phyloP scores from a whole-genome alignment of 2,797 vertebrate genomes.

The Odontamblyopus rebecca region DNA sequence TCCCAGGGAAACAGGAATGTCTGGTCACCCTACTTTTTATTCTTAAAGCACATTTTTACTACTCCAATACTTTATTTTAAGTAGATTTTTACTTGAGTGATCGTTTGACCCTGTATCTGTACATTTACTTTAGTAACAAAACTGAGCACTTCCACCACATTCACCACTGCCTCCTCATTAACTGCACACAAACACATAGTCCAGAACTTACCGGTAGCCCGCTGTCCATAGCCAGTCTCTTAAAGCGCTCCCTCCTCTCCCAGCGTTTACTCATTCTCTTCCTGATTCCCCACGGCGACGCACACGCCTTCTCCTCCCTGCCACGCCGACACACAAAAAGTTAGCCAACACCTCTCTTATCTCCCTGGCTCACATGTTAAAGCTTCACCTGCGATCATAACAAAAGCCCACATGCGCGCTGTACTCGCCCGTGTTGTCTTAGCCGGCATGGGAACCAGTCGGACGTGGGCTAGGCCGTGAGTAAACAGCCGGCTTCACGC shows the following conservation, averaged over 20 bases:
- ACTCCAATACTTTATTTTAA: too few species aligned
- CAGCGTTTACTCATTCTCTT: conserved; percentile 78
- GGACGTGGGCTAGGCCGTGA: conserved; percentile 68
- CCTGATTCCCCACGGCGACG: conserved; percentile 60
- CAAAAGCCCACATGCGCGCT: conserved; percentile 8
- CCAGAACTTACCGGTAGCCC: conserved; percentile 82
- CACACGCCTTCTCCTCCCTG: conserved; percentile 72
- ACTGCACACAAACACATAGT: background rate
- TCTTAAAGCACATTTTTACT: too few species aligned
- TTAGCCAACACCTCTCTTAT: conserved; percentile 50
- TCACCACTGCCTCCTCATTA: too few species aligned
- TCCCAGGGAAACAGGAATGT: too few species aligned
- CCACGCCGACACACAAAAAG: conserved; percentile 22
- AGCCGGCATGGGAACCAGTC: conserved; percentile 69
- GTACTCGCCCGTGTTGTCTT: conserved; percentile 61
- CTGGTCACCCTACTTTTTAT: too few species aligned
- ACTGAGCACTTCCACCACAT: too few species aligned
- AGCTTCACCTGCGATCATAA: conserved; percentile 44
- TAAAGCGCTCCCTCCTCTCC: conserved; percentile 79
- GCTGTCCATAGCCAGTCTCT: conserved; percentile 83
- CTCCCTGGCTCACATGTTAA: conserved; percentile 30
- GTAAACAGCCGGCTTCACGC: conserved; percentile 76
- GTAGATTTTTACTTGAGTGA: too few species aligned
- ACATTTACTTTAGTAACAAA: too few species aligned
- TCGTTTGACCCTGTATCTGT: too few species aligned